A percentile compares a stretch with the other conserved stretches of the same genome.
These are phyloP conservation scores for Notodonta ziczac DNA, from an alignment of 2,888 invertebrate genomes.

Conservation along the genomic window DNA sequence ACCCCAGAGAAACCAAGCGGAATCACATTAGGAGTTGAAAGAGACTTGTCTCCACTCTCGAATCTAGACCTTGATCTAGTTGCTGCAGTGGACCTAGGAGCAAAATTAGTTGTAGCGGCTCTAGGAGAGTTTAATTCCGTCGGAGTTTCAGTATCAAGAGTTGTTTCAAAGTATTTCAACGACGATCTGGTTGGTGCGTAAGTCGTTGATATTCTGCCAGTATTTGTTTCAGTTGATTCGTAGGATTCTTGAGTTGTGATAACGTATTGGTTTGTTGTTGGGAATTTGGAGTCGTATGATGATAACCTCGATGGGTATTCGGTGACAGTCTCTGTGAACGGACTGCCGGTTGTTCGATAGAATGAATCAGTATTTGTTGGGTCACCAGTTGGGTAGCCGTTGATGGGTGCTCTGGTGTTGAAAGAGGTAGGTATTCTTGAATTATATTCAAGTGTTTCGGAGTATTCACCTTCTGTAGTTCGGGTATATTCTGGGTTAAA, in stretches of 20 bases:
- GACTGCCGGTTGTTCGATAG: constrained; percentile 18
- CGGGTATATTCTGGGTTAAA: constrained; percentile 19
- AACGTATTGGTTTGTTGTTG: constrained; percentile 23
- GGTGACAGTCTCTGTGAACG: constrained; percentile 33
- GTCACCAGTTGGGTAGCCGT: constrained; percentile 26
- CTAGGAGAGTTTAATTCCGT: constrained; percentile 25
- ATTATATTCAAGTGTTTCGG: constrained; percentile 22
- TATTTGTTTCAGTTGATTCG: constrained; percentile 22
- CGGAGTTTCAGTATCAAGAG: constrained; percentile 20
- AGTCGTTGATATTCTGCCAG: constrained; percentile 30
- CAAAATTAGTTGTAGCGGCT: constrained; percentile 17
- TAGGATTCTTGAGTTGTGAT: constrained; percentile 23
- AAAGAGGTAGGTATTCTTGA: constrained; percentile 26
- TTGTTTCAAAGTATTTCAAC: constrained; percentile 27
- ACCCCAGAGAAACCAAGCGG: constrained; percentile 25
- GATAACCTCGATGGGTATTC: constrained; percentile 26
- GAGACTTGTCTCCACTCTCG: constrained; percentile 9
- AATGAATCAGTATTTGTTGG: constrained; percentile 30
- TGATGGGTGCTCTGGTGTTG: constrained; percentile 20
- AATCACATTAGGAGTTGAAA: constrained; percentile 11
- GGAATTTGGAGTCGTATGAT: constrained; percentile 29
- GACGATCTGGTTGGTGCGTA: constrained; percentile 18
- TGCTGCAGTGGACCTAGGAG: constrained; percentile 26
- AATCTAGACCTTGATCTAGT: constrained; percentile 13
- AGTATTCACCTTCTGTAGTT: constrained; percentile 23